Evolutionary conservation across 1,140 invertebrate genomes (phyloP).

Genomic region (Nautilus pompilius): DNA sequence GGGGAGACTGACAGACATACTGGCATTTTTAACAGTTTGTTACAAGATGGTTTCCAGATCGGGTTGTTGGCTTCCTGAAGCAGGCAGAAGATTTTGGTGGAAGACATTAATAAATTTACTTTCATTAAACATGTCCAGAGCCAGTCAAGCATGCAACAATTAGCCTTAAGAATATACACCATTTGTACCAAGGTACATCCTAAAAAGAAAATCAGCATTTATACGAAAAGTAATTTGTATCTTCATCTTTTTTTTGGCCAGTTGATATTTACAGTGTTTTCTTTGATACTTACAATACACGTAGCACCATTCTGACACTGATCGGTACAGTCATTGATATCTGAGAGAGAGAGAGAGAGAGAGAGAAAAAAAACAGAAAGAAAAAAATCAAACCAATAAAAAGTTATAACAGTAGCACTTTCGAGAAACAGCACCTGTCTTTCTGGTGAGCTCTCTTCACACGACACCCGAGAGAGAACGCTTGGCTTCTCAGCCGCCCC

Average conservation of each 20-base stretch:
- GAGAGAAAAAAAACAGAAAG: constrained; percentile 3
- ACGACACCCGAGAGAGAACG: too few species aligned
- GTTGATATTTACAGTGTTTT: neutral
- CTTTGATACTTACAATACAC: constrained; percentile 46
- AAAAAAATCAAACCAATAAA: neutral
- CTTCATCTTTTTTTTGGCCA: neutral
- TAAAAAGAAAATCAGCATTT: neutral
- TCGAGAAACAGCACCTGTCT: too few species aligned
- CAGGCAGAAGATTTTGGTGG: too few species aligned
- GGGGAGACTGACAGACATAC: too few species aligned
- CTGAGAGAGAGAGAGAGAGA: constrained; percentile 33
- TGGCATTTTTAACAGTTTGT: too few species aligned
- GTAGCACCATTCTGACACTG: constrained; percentile 55
- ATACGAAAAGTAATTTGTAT: neutral
- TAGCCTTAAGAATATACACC: neutral
- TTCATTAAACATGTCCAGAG: neutral
- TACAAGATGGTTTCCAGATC: too few species aligned
- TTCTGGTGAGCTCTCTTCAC: too few species aligned
- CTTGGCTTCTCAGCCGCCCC: too few species aligned
- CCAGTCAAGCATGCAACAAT: neutral
- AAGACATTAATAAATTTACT: neutral
- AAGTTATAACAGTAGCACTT: too few species aligned
- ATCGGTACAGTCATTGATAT: constrained; percentile 47
- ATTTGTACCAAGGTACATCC: neutral
- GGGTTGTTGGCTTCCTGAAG: too few species aligned